Conservation (phyloP, 2,797 vertebrate species). For the Rhinophrynus dorsalis region DNA sequence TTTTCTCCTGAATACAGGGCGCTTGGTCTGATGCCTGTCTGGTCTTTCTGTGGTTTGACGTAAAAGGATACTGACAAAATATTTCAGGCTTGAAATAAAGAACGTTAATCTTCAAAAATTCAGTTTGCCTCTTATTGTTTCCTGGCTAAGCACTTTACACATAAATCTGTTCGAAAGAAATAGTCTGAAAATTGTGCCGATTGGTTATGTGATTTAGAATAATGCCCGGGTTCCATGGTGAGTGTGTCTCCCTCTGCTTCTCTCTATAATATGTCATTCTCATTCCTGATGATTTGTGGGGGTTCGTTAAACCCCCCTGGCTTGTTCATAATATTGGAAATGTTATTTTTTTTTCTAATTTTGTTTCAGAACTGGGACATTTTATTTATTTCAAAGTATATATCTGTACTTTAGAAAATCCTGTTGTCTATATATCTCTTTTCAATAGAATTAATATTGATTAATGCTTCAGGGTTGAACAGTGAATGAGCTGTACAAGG, state of each 20-base stretch:
- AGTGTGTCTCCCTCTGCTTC: neutral
- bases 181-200: neutral
- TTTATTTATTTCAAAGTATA: neutral
- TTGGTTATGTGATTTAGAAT: neutral
- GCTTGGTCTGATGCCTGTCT: no score
- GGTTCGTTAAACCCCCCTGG: neutral
- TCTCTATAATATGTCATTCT: neutral
- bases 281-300: neutral
- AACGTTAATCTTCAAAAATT: constrained; percentile 1
- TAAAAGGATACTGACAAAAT: neutral
- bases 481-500: constrained; percentile 10
- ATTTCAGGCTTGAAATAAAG: neutral
- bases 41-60: no score
- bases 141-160: neutral
- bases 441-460: neutral
- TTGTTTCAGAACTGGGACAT: neutral
- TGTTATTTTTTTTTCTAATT: constrained; percentile 1
- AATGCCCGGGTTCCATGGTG: neutral
- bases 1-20: no score
- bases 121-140: constrained; percentile 1
- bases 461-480: neutral
- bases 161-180: neutral
- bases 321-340: neutral
- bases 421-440: neutral
- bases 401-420: neutral